A percentile compares a stretch with the other conserved stretches of the same genome.
phyloP scores from a whole-genome alignment of 2,113 vertebrate species.

The Oplegnathus fasciatus region DNA sequence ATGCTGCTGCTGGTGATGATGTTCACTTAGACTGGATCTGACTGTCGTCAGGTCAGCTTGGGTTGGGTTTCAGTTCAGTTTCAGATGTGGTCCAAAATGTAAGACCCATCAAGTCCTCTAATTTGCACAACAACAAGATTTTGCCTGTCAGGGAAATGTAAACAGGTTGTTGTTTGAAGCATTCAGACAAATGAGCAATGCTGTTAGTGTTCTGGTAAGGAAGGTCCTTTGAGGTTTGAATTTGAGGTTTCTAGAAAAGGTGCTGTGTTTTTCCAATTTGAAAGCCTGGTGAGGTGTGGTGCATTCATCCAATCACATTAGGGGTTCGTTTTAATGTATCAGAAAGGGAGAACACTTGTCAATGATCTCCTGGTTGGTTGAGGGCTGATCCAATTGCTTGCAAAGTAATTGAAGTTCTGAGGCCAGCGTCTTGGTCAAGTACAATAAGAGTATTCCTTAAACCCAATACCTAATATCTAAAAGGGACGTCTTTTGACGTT shows the following conservation, averaged over 20 bases:
- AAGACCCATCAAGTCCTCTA: not conserved
- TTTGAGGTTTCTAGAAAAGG: not conserved
- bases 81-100: not conserved
- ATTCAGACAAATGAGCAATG: not conserved
- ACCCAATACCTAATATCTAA: slow-evolving; percentile 15
- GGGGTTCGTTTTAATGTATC: not conserved
- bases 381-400: slow-evolving; percentile 2
- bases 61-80: not conserved
- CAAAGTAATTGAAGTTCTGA: slow-evolving; percentile 4
- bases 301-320: not conserved
- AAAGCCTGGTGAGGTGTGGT: not conserved
- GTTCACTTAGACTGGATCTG: not conserved
- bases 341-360: not conserved
- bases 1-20: not conserved
- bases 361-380: slow-evolving; percentile 9
- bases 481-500: not conserved
- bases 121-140: not conserved
- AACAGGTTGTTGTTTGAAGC: not conserved
- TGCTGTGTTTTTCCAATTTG: too few relatives aligned
- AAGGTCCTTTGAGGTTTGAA: not conserved
- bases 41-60: not conserved
- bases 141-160: not conserved
- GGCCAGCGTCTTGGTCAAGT: not conserved
- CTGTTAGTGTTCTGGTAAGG: not conserved
- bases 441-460: not conserved